phyloP scores from a whole-genome alignment of 2,113 vertebrate genomes.

The Monopterus albus region DNA sequence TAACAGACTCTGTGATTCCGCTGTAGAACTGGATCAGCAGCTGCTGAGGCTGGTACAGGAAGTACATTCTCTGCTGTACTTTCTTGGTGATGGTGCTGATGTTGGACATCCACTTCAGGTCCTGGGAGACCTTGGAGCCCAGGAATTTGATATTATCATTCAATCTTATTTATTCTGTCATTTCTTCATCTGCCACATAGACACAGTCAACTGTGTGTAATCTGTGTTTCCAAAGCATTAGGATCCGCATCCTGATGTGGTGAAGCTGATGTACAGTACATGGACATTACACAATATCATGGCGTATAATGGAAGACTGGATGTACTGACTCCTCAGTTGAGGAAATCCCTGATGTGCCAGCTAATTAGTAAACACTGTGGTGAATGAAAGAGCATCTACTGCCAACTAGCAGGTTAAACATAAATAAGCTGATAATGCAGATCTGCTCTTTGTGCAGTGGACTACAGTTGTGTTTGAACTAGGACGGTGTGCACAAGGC shows the following conservation, averaged over 20 bases:
- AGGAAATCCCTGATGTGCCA: slow-evolving; percentile 42
- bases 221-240: slow-evolving; percentile 1
- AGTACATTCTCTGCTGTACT: too few relatives aligned
- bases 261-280: not conserved
- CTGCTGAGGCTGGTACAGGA: too few relatives aligned
- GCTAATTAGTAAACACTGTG: slow-evolving; percentile 57
- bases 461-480: slow-evolving; percentile 30
- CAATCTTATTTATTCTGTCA: too few relatives aligned
- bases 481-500: not conserved
- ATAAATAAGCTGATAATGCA: slow-evolving; percentile 53
- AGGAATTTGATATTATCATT: too few relatives aligned
- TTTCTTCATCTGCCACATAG: too few relatives aligned
- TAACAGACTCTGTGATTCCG: too few relatives aligned
- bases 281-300: not conserved
- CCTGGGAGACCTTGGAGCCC: too few relatives aligned
- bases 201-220: not conserved
- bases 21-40: too few relatives aligned
- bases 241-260: not conserved
- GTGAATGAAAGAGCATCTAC: slow-evolving; percentile 52
- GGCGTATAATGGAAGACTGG: slow-evolving; percentile 2
- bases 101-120: too few relatives aligned
- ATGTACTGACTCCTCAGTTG: slow-evolving; percentile 42
- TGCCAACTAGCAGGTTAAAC: slow-evolving; percentile 30
- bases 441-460: slow-evolving; percentile 30
- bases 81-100: too few relatives aligned